Evolutionary conservation across 2,888 invertebrate genomes (phyloP).

Genomic region (Drosophila colorata): DNA sequence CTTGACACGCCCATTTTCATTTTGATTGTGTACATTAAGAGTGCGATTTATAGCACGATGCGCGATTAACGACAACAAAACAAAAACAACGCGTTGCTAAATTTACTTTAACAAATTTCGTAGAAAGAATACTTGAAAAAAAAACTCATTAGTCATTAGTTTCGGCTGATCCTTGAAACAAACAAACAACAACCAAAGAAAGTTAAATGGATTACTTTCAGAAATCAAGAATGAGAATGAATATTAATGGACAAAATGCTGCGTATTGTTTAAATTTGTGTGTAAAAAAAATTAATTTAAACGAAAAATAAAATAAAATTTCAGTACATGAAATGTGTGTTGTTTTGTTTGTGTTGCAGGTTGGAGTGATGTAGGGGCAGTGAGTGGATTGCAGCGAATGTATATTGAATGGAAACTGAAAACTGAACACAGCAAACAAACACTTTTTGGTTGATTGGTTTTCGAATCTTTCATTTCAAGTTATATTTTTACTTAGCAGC

Average conservation of each 20-base stretch:
- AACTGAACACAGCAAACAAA: conserved; percentile 73
- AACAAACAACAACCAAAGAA: conserved; percentile 19
- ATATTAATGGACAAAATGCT: conserved; percentile 25
- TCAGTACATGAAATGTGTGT: conserved; percentile 19
- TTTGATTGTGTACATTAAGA: conserved; percentile 31
- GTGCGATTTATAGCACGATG: conserved; percentile 44
- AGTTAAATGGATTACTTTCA: neutral
- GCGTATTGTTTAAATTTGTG: conserved; percentile 12
- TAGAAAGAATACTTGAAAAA: conserved; percentile 55
- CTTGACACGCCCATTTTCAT: conserved; percentile 61
- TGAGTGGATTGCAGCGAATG: conserved; percentile 38
- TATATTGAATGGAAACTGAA: conserved; percentile 57
- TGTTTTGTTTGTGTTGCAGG: conserved; percentile 48
- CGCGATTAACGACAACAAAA: conserved; percentile 65
- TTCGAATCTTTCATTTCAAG: conserved; percentile 63
- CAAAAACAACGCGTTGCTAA: conserved; percentile 62
- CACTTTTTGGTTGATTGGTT: conserved; percentile 63
- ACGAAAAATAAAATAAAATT: conserved; percentile 18
- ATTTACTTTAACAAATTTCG: conserved; percentile 47
- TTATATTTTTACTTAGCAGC: conserved; percentile 65
- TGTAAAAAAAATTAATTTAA: conserved; percentile 25
- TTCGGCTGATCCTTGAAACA: conserved; percentile 34
- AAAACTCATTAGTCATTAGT: conserved; percentile 43
- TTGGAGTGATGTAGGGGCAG: neutral
- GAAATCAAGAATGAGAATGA: conserved; percentile 13